A percentile compares a stretch with the other conserved stretches of the same genome.
phyloP scores from a whole-genome alignment of 2,888 invertebrate species.

The Therioaphis trifolii region DNA sequence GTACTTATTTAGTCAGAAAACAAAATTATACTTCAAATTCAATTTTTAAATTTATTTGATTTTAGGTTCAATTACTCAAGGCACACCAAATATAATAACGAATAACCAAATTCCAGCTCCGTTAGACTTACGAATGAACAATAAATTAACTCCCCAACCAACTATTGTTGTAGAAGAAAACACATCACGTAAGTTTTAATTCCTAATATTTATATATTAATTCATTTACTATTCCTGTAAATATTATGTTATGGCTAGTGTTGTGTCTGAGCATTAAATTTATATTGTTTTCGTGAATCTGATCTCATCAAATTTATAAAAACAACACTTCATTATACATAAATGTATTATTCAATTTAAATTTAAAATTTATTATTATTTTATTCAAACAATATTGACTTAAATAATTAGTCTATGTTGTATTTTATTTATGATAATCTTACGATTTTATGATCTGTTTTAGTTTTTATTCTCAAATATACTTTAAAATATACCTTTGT shows the following conservation, averaged over 20 bases:
- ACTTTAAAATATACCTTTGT: too few species aligned
- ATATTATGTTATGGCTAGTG: background rate
- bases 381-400: too few species aligned
- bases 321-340: background rate
- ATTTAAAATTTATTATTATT: too few species aligned
- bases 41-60: constrained; percentile 23
- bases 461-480: too few species aligned
- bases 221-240: too few species aligned
- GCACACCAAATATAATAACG: constrained; percentile 49
- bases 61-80: constrained; percentile 60
- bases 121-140: constrained; percentile 46
- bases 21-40: constrained; percentile 32
- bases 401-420: too few species aligned
- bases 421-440: too few species aligned
- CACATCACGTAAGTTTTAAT: constrained; percentile 29
- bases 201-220: background rate
- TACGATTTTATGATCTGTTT: too few species aligned
- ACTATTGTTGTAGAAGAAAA: constrained; percentile 51
- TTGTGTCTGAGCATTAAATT: background rate
- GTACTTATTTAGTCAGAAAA: too few species aligned
- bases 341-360: too few species aligned
- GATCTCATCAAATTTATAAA: background rate
- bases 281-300: too few species aligned
- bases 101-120: constrained; percentile 55
- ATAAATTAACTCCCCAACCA: constrained; percentile 47